Evolutionary conservation across 2,888 invertebrate species (phyloP).

Genomic region (Plagodis dolabraria): DNA sequence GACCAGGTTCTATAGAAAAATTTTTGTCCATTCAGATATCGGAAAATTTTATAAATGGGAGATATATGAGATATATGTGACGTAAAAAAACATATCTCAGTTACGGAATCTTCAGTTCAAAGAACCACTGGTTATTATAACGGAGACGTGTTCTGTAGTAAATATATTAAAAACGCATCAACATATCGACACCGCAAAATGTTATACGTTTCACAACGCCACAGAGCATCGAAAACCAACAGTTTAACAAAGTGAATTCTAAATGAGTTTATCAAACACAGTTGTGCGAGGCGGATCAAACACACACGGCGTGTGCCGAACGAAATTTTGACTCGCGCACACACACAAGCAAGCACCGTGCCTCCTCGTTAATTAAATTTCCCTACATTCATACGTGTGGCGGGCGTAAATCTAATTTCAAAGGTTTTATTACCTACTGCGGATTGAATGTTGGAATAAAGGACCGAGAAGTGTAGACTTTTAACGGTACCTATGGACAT

Average conservation of each 20-base stretch:
- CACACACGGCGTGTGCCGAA: slow-evolving; percentile 39
- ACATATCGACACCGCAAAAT: slow-evolving; percentile 2
- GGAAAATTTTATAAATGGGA: too few species aligned
- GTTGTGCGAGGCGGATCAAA: slow-evolving; percentile 38
- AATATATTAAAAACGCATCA: background rate
- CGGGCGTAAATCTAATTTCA: slow-evolving; percentile 49
- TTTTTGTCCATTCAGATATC: too few species aligned
- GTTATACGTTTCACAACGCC: slow-evolving; percentile 3
- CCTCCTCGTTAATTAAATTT: slow-evolving; percentile 52
- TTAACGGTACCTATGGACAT: background rate
- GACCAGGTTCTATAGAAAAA: too few species aligned
- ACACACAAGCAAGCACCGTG: slow-evolving; percentile 15
- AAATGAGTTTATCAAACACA: slow-evolving; percentile 40
- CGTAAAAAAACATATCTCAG: too few species aligned
- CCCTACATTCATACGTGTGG: slow-evolving; percentile 40
- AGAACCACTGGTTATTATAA: too few species aligned
- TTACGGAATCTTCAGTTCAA: too few species aligned
- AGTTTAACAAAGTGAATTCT: slow-evolving; percentile 44
- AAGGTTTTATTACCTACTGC: slow-evolving; percentile 46
- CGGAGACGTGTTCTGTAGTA: too few species aligned
- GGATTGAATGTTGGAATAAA: slow-evolving; percentile 7
- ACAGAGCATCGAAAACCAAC: slow-evolving; percentile 13
- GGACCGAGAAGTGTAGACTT: slow-evolving; percentile 6
- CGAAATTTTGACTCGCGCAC: slow-evolving; percentile 44
- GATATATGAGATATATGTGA: too few species aligned